Evolutionary conservation across 2,888 invertebrate species (phyloP), one percentile per base, ranked within the genome.

Genomic region (Eupithecia centaureata): DNA sequence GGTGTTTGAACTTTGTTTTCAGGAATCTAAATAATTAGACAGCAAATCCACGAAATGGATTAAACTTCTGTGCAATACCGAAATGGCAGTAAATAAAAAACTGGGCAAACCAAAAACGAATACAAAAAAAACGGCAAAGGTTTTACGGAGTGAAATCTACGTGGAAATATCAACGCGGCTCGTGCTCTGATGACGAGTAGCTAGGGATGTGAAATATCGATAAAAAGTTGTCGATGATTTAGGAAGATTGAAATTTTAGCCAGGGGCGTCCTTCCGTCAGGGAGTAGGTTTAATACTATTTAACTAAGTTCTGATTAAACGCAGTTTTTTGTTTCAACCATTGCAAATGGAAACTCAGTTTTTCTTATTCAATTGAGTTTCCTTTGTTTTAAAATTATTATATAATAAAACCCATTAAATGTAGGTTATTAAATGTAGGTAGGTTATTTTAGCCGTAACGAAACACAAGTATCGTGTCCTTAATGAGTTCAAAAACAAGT

Each of bases 111-210:
- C 87, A 83, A 89, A 90, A 91, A 87, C 86, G 85, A 89, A 86
- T 86, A 90, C 87, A 89, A 89, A 91, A 91, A n/a, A 91, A 91
- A 89, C 85, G 83, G 85, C 81, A 86, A 89, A 89, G 91, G 90
- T 90, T 91, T 91, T 89, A 91, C 90, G 86, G 86, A 91, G 90
- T 90, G 86, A 92, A 92, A 92, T 92, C 91, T 91, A 91, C 91
- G 91, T 91, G 90, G 89, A 92, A 91, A 92, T 91, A 92, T 92
- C 92, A 91, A 88, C 89, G 88, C 85, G 84, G 86, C 88, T 86
- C 86, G 85, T 86, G 84, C 89, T 86, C 86, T 90, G 92, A 92
- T 92, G 92, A 92, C 89, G 90, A 90, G 89, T 85, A 78, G 83
- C 81, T 87, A 91, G 90, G 75, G 91, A 77, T 79, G 90, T 65